Evolutionary conservation across 2,797 vertebrate genomes (phyloP).

Genomic region (Benthosema pterotum): DNA sequence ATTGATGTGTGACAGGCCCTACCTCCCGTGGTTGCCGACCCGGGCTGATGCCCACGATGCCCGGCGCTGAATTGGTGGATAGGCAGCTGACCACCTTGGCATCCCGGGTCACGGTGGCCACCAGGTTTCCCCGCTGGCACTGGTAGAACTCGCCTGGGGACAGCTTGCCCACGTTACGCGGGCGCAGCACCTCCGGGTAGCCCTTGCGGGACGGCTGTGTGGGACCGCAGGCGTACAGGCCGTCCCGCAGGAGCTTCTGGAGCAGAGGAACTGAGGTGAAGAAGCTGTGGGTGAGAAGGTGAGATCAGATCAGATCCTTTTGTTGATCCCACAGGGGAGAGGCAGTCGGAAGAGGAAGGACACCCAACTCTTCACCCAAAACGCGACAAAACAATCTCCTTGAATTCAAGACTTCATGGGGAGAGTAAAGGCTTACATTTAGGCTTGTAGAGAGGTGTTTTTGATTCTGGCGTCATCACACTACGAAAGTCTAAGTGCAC

Average conservation of each 20-base stretch:
- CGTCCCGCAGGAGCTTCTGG: slow-evolving; percentile 78
- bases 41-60: slow-evolving; percentile 83
- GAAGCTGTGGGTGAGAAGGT: slow-evolving; percentile 61
- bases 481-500: no score
- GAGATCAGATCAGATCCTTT: no score
- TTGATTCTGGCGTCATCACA: no score
- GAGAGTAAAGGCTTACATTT: no score
- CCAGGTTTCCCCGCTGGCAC: slow-evolving; percentile 83
- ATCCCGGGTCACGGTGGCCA: slow-evolving; percentile 82
- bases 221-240: slow-evolving; percentile 82
- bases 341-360: no score
- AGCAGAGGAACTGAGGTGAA: slow-evolving; percentile 83
- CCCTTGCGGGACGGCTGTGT: slow-evolving; percentile 78
- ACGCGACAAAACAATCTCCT: no score
- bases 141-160: slow-evolving; percentile 84
- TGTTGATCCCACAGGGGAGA: no score
- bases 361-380: no score
- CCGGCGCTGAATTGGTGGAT: slow-evolving; percentile 83
- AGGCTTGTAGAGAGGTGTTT: no score
- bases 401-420: no score
- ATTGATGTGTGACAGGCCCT: slow-evolving; percentile 8
- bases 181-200: slow-evolving; percentile 81
- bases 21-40: slow-evolving; percentile 69
- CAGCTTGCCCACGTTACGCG: slow-evolving; percentile 81
- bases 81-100: slow-evolving; percentile 80